Evolutionary conservation across 1,140 invertebrate species (phyloP).

Genomic region (Contarinia nasturtii): DNA sequence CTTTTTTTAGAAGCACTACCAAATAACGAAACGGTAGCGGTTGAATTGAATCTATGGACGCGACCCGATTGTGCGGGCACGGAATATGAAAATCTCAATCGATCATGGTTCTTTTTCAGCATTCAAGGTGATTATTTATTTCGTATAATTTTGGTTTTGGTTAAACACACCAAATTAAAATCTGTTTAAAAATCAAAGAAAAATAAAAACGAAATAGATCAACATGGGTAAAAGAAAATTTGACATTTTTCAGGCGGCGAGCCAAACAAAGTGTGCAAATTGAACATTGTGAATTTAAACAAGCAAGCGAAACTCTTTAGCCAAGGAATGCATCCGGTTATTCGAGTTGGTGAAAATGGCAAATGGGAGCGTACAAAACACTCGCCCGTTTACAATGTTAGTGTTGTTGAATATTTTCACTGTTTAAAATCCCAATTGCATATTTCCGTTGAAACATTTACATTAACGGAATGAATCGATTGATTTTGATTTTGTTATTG

Average conservation of each 20-base stretch:
- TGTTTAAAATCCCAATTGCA: too few species aligned
- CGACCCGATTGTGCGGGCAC: constrained; percentile 74
- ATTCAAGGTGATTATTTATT: constrained; percentile 25
- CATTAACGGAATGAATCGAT: not conserved
- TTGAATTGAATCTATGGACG: constrained; percentile 83
- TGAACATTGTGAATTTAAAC: constrained; percentile 77
- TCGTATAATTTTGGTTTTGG: constrained; percentile 1
- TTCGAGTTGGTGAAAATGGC: constrained; percentile 36
- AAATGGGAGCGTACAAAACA: constrained; percentile 68
- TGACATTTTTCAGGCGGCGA: constrained; percentile 27
- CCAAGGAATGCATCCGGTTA: constrained; percentile 79
- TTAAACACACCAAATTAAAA: too few species aligned
- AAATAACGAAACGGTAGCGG: constrained; percentile 24
- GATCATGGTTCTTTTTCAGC: constrained; percentile 92
- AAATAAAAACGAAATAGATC: not conserved
- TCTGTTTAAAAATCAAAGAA: too few species aligned
- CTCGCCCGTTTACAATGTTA: constrained; percentile 27
- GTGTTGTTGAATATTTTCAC: constrained; percentile 2
- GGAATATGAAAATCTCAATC: constrained; percentile 74
- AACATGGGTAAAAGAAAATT: too few species aligned
- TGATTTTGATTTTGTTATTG: too few species aligned
- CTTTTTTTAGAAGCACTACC: constrained; percentile 2
- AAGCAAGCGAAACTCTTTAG: constrained; percentile 78
- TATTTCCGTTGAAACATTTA: too few species aligned
- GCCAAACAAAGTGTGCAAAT: constrained; percentile 38